These are phyloP conservation scores for Haliclystus octoradiatus DNA, from an alignment of 30 jellyfish, hydroid and myxozoan species.

Conservation along the genomic window DNA sequence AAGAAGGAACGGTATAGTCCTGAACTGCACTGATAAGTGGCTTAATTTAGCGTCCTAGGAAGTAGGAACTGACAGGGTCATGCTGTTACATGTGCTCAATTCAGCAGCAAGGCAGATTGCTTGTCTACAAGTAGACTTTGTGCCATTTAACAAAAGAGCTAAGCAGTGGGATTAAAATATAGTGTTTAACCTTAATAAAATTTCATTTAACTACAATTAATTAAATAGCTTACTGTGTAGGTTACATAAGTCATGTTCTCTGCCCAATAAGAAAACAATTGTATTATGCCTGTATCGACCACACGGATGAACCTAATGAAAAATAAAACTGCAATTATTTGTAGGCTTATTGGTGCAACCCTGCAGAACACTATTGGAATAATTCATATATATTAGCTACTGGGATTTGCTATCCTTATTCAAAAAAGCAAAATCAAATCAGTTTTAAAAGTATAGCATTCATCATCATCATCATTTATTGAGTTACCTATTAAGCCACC, in stretches of 20 bases:
- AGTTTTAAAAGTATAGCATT: background rate
- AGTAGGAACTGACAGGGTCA: too few species aligned
- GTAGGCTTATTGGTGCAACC: background rate
- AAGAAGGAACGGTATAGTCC: too few species aligned
- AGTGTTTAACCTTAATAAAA: too few species aligned
- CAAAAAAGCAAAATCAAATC: background rate
- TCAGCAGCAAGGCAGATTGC: background rate
- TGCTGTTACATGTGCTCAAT: too few species aligned
- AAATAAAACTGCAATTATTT: too few species aligned
- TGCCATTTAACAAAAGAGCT: too few species aligned
- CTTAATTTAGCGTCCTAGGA: too few species aligned
- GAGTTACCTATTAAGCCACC: too few species aligned
- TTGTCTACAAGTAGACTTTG: background rate
- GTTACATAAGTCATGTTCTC: slow-evolving; percentile 48
- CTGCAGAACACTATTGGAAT: background rate
- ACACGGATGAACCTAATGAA: slow-evolving; percentile 72
- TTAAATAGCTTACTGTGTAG: slow-evolving; percentile 37
- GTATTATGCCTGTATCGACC: slow-evolving; percentile 96
- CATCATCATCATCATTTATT: too few species aligned
- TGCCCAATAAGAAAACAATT: slow-evolving; percentile 66
- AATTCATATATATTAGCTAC: background rate
- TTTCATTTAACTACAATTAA: too few species aligned
- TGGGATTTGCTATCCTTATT: background rate
- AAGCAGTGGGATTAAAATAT: too few species aligned
- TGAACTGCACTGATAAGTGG: too few species aligned